Evolutionary conservation across 2,888 invertebrate species (phyloP).

Genomic region (Malthinus seriepunctatus): DNA sequence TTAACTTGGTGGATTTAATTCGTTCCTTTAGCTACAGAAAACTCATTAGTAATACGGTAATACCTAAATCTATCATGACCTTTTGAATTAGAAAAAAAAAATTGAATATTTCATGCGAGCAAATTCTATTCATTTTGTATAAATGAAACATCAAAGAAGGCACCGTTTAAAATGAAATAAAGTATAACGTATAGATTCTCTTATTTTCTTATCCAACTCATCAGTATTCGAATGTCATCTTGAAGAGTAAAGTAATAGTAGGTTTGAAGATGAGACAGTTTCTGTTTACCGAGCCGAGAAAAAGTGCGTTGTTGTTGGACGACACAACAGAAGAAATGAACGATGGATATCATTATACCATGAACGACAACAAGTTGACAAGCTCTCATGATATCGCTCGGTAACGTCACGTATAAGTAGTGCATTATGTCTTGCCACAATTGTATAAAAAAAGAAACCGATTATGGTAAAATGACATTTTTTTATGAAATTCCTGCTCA

Average conservation of each 20-base stretch:
- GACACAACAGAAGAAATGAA: constrained; percentile 39
- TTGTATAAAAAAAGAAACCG: constrained; percentile 14
- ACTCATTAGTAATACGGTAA: too few relatives aligned
- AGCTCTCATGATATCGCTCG: constrained; percentile 36
- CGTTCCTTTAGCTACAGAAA: too few relatives aligned
- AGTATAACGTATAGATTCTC: not conserved
- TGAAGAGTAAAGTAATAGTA: not conserved
- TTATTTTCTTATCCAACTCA: constrained; percentile 25
- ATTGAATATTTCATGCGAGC: not conserved
- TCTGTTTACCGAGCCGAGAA: constrained; percentile 37
- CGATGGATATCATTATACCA: constrained; percentile 41
- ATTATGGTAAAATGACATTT: constrained; percentile 19
- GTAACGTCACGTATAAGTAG: constrained; percentile 39
- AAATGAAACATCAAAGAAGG: not conserved
- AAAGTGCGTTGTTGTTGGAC: constrained; percentile 36
- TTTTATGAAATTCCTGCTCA: constrained; percentile 13
- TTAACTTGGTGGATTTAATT: too few relatives aligned
- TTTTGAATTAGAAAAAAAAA: too few relatives aligned
- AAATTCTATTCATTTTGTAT: not conserved
- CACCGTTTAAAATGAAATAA: constrained; percentile 15
- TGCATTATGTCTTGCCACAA: constrained; percentile 31
- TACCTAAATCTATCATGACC: too few relatives aligned
- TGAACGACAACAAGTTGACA: constrained; percentile 40
- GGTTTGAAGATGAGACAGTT: constrained; percentile 27
- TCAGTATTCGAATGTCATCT: constrained; percentile 33